Evolutionary conservation across 1,140 invertebrate genomes (phyloP).

Genomic region (Cydia strobilella): DNA sequence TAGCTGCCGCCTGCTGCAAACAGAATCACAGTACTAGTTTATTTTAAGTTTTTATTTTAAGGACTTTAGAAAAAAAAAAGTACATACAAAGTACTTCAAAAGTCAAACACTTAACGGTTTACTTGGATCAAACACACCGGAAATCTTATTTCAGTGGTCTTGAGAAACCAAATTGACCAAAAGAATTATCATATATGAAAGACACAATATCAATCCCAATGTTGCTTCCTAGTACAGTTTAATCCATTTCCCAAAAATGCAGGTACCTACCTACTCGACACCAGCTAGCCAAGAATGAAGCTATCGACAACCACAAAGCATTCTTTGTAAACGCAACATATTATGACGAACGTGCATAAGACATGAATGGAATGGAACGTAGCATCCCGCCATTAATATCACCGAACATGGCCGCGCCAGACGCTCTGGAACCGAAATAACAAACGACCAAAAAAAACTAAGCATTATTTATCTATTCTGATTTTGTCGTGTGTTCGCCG

Average conservation of each 20-base stretch:
- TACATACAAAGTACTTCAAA: too few species aligned
- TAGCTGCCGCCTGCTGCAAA: too few species aligned
- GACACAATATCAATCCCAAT: background rate
- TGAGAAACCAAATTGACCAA: constrained; percentile 1
- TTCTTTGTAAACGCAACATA: constrained; percentile 32
- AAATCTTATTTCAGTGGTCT: background rate
- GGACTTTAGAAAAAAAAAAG: too few species aligned
- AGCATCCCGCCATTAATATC: constrained; percentile 60
- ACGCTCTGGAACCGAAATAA: constrained; percentile 65
- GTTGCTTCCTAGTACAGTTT: constrained; percentile 22
- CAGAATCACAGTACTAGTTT: too few species aligned
- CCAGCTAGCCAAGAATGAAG: constrained; percentile 25
- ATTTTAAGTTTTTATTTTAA: too few species aligned
- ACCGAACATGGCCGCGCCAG: constrained; percentile 52
- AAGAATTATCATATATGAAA: constrained; percentile 16
- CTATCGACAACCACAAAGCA: constrained; percentile 23
- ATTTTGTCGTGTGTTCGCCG: constrained; percentile 59
- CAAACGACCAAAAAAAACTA: constrained; percentile 62
- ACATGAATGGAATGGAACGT: constrained; percentile 59
- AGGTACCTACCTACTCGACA: constrained; percentile 28
- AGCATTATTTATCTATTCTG: constrained; percentile 71
- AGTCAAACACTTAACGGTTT: background rate
- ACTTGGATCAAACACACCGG: background rate
- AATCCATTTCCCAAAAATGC: constrained; percentile 17
- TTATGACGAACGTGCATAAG: constrained; percentile 32